phyloP scores from a whole-genome alignment of 2,888 invertebrate species.

The Eupeodes latifasciatus region DNA sequence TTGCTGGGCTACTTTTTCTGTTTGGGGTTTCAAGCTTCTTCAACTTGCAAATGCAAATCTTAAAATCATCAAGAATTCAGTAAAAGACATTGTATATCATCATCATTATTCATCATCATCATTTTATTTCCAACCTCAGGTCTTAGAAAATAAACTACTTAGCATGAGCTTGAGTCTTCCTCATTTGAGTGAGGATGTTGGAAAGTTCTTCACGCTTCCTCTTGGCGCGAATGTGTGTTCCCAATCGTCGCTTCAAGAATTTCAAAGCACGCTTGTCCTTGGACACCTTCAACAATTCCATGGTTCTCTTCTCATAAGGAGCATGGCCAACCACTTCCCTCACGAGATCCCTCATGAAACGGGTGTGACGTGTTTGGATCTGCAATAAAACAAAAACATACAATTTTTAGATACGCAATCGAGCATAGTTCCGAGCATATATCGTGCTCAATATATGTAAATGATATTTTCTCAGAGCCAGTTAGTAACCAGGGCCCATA shows the following conservation, averaged over 20 bases:
- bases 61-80: not conserved
- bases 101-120: not conserved
- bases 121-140: conserved; percentile 49
- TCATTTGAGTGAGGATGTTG: conserved; percentile 97
- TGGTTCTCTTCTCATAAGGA: conserved; percentile 98
- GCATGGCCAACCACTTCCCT: conserved; percentile 99
- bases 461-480: no score
- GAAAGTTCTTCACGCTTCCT: conserved; percentile 99
- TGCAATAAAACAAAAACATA: conserved; percentile 81
- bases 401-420: not conserved
- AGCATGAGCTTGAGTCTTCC: conserved; percentile 94
- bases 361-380: conserved; percentile 96
- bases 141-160: conserved; percentile 82
- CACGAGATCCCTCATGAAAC: conserved; percentile 97
- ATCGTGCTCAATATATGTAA: not conserved
- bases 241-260: conserved; percentile 98
- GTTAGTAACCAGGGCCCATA: no score
- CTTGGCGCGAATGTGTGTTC: conserved; percentile 99
- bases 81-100: not conserved
- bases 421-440: no score
- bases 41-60: not conserved
- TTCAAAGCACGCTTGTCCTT: conserved; percentile 99
- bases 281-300: conserved; percentile 99
- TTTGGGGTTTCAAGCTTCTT: no score
- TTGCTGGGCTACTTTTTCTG: no score